Conservation (phyloP, 2,113 vertebrate genomes). For the Gambusia holbrooki region DNA sequence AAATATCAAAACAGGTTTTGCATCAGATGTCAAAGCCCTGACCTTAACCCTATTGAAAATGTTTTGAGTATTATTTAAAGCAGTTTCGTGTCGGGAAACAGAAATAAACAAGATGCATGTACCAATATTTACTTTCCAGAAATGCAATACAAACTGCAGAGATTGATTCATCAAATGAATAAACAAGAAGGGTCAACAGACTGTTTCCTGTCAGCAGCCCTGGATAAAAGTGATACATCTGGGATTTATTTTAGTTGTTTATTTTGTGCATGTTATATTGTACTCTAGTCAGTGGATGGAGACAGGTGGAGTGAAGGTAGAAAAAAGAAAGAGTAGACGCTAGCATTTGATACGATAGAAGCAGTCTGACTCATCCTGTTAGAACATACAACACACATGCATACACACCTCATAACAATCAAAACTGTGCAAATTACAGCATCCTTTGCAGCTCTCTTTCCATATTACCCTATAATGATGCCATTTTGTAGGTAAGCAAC, state of each 20-base stretch:
- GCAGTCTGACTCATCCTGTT: conserved; percentile 36
- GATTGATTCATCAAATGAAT: conserved; percentile 21
- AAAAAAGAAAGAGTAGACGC: conserved; percentile 1
- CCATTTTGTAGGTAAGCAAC: neutral
- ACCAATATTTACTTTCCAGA: conserved; percentile 9
- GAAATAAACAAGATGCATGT: neutral
- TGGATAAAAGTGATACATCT: neutral
- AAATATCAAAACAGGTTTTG: no score
- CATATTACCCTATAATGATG: conserved; percentile 42
- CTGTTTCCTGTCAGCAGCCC: neutral
- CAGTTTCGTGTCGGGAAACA: neutral
- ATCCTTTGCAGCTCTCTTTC: conserved; percentile 15
- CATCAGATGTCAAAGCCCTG: neutral
- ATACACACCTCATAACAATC: neutral
- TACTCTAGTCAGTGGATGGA: conserved; percentile 16
- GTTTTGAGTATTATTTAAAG: neutral
- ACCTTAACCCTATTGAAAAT: neutral
- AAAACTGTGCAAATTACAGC: neutral
- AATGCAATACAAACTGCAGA: conserved; percentile 19
- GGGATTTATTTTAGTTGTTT: neutral
- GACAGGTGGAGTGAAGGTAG: neutral
- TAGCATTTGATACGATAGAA: conserved; percentile 28
- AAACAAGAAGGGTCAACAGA: conserved; percentile 4
- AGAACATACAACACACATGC: conserved; percentile 18
- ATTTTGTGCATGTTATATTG: neutral